Conservation (phyloP, 2,888 invertebrate species). For the Epinotia brunnichana region DNA sequence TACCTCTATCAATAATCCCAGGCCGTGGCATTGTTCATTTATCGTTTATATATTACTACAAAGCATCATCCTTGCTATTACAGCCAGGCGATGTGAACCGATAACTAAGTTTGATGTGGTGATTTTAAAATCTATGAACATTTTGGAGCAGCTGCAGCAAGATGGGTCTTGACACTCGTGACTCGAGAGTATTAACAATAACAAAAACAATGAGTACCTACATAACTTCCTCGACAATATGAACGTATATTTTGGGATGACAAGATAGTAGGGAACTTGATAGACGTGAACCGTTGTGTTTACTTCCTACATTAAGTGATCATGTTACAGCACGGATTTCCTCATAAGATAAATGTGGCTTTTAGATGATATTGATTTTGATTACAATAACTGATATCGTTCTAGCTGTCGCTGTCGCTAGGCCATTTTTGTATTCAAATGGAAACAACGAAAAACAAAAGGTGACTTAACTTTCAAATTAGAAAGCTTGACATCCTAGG, state of each 20-base stretch:
- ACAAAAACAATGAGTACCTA: background rate
- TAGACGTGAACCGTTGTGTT: constrained; percentile 12
- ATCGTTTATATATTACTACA: too few species aligned
- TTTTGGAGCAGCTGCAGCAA: background rate
- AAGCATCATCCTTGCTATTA: background rate
- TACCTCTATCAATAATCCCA: background rate
- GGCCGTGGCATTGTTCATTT: background rate
- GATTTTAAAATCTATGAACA: background rate
- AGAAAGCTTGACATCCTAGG: background rate
- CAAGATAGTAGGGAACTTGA: background rate
- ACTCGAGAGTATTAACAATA: background rate
- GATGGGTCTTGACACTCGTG: background rate
- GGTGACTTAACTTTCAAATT: background rate
- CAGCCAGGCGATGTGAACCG: background rate
- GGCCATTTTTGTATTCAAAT: background rate
- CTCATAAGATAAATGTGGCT: background rate
- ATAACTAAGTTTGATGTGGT: background rate
- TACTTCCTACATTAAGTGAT: constrained; percentile 19
- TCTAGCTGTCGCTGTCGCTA: background rate
- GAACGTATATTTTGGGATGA: constrained; percentile 2
- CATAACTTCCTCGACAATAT: background rate
- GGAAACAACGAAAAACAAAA: background rate
- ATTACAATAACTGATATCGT: background rate
- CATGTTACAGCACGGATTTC: constrained; percentile 19
- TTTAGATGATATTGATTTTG: background rate